Percentiles rank a stretch among this genome's conserved stretches.
These are phyloP conservation scores for Cerceris rybyensis DNA, from an alignment of 2,888 invertebrate species.

Conservation along the genomic window DNA sequence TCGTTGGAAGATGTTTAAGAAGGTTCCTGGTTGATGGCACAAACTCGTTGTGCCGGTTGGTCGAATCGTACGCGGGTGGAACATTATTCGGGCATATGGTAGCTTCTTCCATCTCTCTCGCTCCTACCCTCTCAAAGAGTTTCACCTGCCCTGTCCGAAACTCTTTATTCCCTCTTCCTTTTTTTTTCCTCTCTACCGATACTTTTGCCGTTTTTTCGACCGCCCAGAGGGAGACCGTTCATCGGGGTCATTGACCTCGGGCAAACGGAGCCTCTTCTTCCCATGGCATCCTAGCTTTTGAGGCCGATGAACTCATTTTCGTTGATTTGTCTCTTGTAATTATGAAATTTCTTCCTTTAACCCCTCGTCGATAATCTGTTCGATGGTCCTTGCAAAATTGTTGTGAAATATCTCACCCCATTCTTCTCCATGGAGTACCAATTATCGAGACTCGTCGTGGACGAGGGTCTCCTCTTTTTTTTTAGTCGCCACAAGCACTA, in stretches of 20 bases:
- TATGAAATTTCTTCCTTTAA: neutral
- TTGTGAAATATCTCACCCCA: too few species aligned
- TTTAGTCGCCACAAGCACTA: slow-evolving; percentile 33
- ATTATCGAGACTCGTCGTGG: too few species aligned
- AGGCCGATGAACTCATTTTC: slow-evolving; percentile 57
- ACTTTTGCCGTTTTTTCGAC: slow-evolving; percentile 62
- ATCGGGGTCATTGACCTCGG: slow-evolving; percentile 69
- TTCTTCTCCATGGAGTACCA: too few species aligned
- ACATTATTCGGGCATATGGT: slow-evolving; percentile 78
- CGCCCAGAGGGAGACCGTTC: slow-evolving; percentile 57
- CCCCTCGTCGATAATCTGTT: neutral
- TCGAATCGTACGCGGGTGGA: slow-evolving; percentile 75
- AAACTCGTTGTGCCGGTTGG: slow-evolving; percentile 63
- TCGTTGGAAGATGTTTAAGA: slow-evolving; percentile 28
- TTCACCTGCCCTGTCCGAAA: slow-evolving; percentile 75
- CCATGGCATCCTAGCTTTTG: slow-evolving; percentile 52
- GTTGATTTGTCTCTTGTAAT: slow-evolving; percentile 35
- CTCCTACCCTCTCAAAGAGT: slow-evolving; percentile 53
- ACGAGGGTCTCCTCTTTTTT: neutral
- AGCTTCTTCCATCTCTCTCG: slow-evolving; percentile 52
- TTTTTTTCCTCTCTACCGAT: slow-evolving; percentile 44
- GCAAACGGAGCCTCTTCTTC: slow-evolving; percentile 66
- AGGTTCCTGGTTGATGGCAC: slow-evolving; percentile 35
- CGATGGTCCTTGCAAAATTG: neutral
- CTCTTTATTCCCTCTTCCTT: slow-evolving; percentile 63